Base-by-base conservation (phyloP, 64 coral and sea anemone species). In the Dendrophyllia cribrosa region DNA sequence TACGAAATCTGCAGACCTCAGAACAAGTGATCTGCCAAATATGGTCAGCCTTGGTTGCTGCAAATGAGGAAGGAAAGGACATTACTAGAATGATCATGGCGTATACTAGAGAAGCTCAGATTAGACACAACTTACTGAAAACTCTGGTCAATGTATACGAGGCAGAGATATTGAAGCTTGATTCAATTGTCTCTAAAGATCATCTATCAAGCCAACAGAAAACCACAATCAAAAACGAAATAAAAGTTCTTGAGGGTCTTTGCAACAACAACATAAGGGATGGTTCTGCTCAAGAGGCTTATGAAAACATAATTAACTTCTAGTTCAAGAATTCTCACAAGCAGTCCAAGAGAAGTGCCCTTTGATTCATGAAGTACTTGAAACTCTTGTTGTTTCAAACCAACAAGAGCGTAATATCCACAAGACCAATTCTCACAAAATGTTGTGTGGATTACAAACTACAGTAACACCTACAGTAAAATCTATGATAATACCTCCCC, bases 311-410 rank as follows among this genome's bases (percentile, higher is more conserved):
- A 83, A 25, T 47, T 49, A 69, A 43, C 22, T 15, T 13, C 26
- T 67, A 22, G 70, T 88, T 59, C 17, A 88, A 72, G 34, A 88
- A 4, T 88, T 87, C 56, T 10, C 34, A 52, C 53, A 93, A 78
- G 51, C 12, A 58, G 83, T 66, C 44, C 17, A 87, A 81, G 74
- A 87, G n/a, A 70, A 17, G 44, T 93, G 91, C 63, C 91, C 91
- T 19, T 15, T 93, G 19, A 47, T 87, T 16, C 59, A 48, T 34
- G 14, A 51, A 52, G 67, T 93, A 14, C 15, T 93, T 6, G 72
- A 93, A 62, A 20, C 51, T 14, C 46, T 93, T 13, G 75, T 93
- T 6, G 51, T 82, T 25, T 67, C 74, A 11, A 79, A 75, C 26
- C 6, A 21, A 21, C 22, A 52, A 7, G 34, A 92, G 16, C 45